These are phyloP conservation scores for Halichoeres trimaculatus DNA, from an alignment of 2,113 vertebrate genomes.

Conservation along the genomic window DNA sequence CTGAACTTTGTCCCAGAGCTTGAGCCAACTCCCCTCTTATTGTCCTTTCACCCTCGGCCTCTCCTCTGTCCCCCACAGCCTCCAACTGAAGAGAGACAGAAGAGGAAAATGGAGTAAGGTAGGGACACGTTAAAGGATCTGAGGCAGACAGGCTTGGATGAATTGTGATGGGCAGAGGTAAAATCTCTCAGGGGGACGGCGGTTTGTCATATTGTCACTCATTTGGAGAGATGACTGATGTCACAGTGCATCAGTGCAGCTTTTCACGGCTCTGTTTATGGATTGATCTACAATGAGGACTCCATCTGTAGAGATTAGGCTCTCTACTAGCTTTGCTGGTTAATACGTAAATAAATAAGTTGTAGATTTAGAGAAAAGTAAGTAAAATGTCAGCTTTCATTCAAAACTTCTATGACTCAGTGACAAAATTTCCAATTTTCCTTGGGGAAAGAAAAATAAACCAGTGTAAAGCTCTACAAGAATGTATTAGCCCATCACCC, in stretches of 20 bases:
- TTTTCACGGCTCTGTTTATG: constrained; percentile 45
- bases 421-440: too few species aligned
- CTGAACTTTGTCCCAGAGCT: constrained; percentile 79
- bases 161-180: constrained; percentile 38
- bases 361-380: not conserved
- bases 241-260: constrained; percentile 30
- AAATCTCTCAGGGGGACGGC: constrained; percentile 45
- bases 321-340: not conserved
- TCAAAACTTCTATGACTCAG: not conserved
- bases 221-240: constrained; percentile 47
- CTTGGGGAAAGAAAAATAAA: too few species aligned
- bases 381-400: not conserved
- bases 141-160: constrained; percentile 46
- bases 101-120: constrained; percentile 24
- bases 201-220: constrained; percentile 66
- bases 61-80: constrained; percentile 61
- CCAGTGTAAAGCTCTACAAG: too few species aligned
- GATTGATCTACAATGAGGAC: constrained; percentile 15
- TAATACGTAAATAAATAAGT: too few species aligned
- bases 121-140: constrained; percentile 49
- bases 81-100: constrained; percentile 78
- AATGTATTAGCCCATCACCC: too few species aligned
- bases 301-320: constrained; percentile 4
- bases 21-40: constrained; percentile 42
- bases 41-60: constrained; percentile 59